These are phyloP conservation scores for Coryphaenoides rupestris DNA, from an alignment of 2,113 vertebrate species.

Conservation along the genomic window DNA sequence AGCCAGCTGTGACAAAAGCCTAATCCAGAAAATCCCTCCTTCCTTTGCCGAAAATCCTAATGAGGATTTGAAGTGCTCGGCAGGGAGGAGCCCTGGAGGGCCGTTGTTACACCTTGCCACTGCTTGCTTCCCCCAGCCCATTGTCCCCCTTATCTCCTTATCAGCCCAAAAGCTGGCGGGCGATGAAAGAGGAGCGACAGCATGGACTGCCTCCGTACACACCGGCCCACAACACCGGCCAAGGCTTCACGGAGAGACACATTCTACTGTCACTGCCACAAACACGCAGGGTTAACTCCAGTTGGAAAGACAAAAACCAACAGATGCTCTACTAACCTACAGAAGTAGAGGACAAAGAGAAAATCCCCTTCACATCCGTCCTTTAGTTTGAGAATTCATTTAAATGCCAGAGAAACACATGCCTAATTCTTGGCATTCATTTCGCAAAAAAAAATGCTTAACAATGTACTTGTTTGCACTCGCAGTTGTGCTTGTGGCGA, in stretches of 20 bases:
- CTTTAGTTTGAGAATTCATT: background rate
- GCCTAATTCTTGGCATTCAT: constrained; percentile 4
- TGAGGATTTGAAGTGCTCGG: constrained; percentile 71
- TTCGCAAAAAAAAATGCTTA: constrained; percentile 26
- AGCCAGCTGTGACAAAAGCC: constrained; percentile 75
- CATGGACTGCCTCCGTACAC: constrained; percentile 63
- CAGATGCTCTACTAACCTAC: constrained; percentile 59
- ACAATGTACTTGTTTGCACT: constrained; percentile 20
- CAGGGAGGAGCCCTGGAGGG: constrained; percentile 57
- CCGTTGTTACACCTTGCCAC: constrained; percentile 68
- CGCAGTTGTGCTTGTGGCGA: constrained; percentile 30
- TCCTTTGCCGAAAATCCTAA: constrained; percentile 77
- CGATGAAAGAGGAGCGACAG: constrained; percentile 73
- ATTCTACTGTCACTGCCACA: constrained; percentile 52
- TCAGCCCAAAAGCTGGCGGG: constrained; percentile 68
- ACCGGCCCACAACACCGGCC: constrained; percentile 52
- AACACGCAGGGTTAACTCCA: constrained; percentile 57
- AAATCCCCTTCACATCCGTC: constrained; percentile 1
- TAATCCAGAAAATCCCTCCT: constrained; percentile 73
- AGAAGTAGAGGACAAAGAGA: constrained; percentile 51
- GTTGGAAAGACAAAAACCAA: constrained; percentile 58
- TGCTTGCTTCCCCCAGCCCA: constrained; percentile 65
- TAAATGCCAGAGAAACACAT: background rate
- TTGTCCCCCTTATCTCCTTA: constrained; percentile 72
- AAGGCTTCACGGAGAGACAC: constrained; percentile 66